These are phyloP conservation scores for Steinernema hermaphroditum DNA, from an alignment of 2,888 invertebrate species.

Conservation along the genomic window DNA sequence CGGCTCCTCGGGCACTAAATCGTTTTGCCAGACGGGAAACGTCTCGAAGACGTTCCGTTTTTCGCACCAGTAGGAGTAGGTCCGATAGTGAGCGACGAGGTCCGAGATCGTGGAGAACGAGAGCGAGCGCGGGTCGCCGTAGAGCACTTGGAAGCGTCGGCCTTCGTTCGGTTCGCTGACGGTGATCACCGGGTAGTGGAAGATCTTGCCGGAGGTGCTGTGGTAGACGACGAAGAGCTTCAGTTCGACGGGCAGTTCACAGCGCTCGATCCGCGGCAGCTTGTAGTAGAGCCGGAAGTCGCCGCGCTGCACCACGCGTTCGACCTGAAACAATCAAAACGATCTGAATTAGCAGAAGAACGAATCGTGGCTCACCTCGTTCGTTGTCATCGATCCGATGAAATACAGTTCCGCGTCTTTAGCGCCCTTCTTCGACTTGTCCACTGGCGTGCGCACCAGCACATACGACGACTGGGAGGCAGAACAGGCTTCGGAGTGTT, in stretches of 20 bases:
- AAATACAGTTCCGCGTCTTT: no score
- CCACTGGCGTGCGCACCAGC: no score
- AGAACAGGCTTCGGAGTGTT: no score
- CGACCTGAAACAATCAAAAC: neutral
- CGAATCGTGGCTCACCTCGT: neutral
- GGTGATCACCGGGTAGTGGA: neutral
- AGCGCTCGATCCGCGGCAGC: neutral
- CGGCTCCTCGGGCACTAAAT: neutral
- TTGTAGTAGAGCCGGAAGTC: conserved; percentile 21
- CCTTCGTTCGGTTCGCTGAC: neutral
- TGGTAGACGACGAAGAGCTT: conserved; percentile 2
- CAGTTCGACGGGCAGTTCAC: neutral
- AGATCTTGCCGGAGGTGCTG: neutral
- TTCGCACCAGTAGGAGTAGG: neutral
- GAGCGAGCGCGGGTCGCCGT: neutral
- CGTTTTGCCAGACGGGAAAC: conserved; percentile 9
- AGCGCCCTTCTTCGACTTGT: no score
- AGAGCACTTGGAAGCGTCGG: neutral
- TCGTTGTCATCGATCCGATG: neutral
- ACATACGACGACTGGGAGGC: no score
- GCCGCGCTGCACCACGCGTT: neutral
- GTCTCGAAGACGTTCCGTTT: neutral
- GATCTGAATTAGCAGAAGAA: neutral
- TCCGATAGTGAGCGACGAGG: neutral
- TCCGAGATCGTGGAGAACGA: neutral